These are phyloP conservation scores for Sycobia sp. DNA, from an alignment of 1,140 invertebrate genomes.

Conservation along the genomic window DNA sequence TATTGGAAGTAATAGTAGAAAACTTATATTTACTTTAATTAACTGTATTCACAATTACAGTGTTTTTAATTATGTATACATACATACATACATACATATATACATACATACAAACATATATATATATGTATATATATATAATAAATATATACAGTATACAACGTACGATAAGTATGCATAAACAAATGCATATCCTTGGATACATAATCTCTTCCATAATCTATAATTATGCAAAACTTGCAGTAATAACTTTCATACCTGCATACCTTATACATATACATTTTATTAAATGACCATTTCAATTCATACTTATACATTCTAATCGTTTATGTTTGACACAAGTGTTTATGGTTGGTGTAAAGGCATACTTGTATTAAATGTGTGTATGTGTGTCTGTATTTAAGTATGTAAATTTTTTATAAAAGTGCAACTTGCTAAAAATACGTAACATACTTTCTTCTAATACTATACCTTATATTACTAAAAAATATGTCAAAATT, in stretches of 20 bases:
- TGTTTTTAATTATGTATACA: slow-evolving; percentile 33
- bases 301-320: slow-evolving; percentile 7
- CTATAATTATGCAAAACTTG: slow-evolving; percentile 25
- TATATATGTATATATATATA: no score
- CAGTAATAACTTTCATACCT: slow-evolving; percentile 21
- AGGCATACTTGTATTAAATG: slow-evolving; percentile 24
- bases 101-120: no score
- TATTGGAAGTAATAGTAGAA: slow-evolving; percentile 30
- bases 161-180: slow-evolving; percentile 30
- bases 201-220: slow-evolving; percentile 20
- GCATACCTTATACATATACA: slow-evolving; percentile 16
- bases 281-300: slow-evolving; percentile 6
- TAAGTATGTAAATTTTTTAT: slow-evolving; percentile 11
- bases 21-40: slow-evolving; percentile 45
- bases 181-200: slow-evolving; percentile 27
- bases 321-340: slow-evolving; percentile 8
- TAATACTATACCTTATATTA: slow-evolving; percentile 7
- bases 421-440: slow-evolving; percentile 25
- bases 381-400: slow-evolving; percentile 21
- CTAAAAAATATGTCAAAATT: slow-evolving; percentile 1
- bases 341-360: slow-evolving; percentile 22
- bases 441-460: slow-evolving; percentile 5
- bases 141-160: slow-evolving; percentile 35
- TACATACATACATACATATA: slow-evolving; percentile 17
- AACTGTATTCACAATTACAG: slow-evolving; percentile 43